Base-by-base conservation (phyloP, 23 tunicate genomes). In the Aplidium turbinatum region DNA sequence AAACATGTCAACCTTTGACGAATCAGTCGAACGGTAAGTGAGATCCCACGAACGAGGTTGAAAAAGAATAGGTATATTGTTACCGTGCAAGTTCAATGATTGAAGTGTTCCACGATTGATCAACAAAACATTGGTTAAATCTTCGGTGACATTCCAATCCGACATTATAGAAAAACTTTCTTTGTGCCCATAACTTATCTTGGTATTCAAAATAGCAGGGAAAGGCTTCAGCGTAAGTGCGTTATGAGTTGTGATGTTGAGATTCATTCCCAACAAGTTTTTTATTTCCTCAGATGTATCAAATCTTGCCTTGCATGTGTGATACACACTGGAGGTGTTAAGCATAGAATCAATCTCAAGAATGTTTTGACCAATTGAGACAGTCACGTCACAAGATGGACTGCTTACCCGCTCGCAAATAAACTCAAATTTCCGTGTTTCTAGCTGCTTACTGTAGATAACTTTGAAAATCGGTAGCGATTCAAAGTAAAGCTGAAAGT, bases 41-140 rank as follows among this genome's bases (percentile, higher is more conserved):
- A 65, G 29, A 65, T 36, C 22, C 72, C 72, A 65, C n/a, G 48
- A 36, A 3, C 72, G 72, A 18, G 50, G 72, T 30, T 65, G 7
- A 21, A 50, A 65, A 35, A 65, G 72, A 36, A 36, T 35, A 11
- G 5, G 3, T 3, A 70, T 29, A 27, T 40, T 29, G 29, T 70
- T 70, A 22, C 76, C 76, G 34, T 26, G 4, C 58, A 70, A 21
- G 11, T 13, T 33, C 47, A 70, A 35, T 6, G 23, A 9, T 47
- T 5, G 31, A 23, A 70, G 21, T 9, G 18, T 28, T 6, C 76
- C 58, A 13, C 28, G 5, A 29, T 70, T 5, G 25, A 70, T 36
- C 20, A 25, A 25, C 6, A 70, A 3, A 4, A 70, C 35, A 22
- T 70, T 70, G 34, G 29, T 45, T 16, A 47, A 24, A 29, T 7